A percentile compares a stretch with the other conserved stretches of the same genome.
Conservation (phyloP, 2,113 vertebrate genomes). For the Xiphophorus maculatus region DNA sequence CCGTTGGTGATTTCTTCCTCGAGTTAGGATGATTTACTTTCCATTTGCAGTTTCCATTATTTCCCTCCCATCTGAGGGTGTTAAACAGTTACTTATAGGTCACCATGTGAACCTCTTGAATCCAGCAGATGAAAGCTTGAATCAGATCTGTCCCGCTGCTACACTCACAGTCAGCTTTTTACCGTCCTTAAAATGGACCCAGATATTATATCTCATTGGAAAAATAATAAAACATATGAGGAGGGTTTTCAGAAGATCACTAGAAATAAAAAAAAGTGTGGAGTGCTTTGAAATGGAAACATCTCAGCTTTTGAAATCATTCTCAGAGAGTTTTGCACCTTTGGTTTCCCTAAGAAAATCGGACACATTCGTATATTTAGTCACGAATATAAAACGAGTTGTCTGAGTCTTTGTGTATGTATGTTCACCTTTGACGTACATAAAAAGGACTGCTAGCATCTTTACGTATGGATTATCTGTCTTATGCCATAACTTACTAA, state of each 20-base stretch:
- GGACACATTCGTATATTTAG: too few species aligned
- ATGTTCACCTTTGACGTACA: too few species aligned
- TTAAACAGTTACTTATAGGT: constrained; percentile 52
- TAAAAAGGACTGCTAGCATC: too few species aligned
- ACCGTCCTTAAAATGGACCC: constrained; percentile 25
- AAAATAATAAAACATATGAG: constrained; percentile 28
- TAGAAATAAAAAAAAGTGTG: constrained; percentile 1
- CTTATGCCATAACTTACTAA: too few species aligned
- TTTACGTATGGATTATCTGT: too few species aligned
- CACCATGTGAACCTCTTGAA: constrained; percentile 49
- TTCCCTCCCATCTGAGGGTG: constrained; percentile 36
- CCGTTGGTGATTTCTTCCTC: constrained; percentile 5
- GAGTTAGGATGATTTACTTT: constrained; percentile 10
- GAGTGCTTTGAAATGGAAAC: neutral
- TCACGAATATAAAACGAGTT: too few species aligned
- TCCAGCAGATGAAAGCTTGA: constrained; percentile 35
- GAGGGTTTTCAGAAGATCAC: constrained; percentile 24
- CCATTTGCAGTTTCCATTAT: constrained; percentile 66
- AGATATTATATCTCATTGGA: constrained; percentile 11
- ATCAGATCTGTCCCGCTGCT: constrained; percentile 24
- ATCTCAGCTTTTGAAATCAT: too few species aligned
- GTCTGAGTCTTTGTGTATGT: too few species aligned
- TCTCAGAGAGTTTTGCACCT: too few species aligned
- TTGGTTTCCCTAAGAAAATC: too few species aligned
- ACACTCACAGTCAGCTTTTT: constrained; percentile 41